Percentiles rank a stretch among this genome's conserved stretches.
phyloP scores from a whole-genome alignment of 2,113 vertebrate species.

The Pomatostomus ruficeps region DNA sequence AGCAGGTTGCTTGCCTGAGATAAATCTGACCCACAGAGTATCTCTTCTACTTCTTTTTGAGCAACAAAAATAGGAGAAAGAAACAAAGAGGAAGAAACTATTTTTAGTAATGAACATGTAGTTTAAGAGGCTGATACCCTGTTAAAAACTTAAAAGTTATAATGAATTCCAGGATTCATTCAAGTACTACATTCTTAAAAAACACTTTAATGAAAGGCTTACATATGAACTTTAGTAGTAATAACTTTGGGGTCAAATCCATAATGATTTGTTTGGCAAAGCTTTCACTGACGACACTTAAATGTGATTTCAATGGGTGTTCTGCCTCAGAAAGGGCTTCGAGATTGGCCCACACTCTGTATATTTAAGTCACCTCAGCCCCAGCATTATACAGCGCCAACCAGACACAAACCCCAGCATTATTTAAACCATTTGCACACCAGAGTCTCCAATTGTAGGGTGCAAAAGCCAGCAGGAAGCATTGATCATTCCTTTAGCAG shows the following conservation, averaged over 20 bases:
- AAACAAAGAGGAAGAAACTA: background rate
- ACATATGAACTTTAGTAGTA: constrained; percentile 32
- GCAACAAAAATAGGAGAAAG: background rate
- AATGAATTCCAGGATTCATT: constrained; percentile 32
- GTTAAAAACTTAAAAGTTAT: background rate
- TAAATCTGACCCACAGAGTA: background rate
- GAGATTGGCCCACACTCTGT: background rate
- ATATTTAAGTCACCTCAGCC: constrained; percentile 38
- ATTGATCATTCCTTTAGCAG: constrained; percentile 53
- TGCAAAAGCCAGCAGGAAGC: constrained; percentile 42
- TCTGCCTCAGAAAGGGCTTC: constrained; percentile 1
- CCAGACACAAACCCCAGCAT: constrained; percentile 40
- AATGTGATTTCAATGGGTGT: constrained; percentile 36
- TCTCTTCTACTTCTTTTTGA: background rate
- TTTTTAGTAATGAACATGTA: background rate
- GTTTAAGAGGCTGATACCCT: background rate
- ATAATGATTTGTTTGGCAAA: constrained; percentile 30
- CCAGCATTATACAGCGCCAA: constrained; percentile 20
- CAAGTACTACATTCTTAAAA: constrained; percentile 19
- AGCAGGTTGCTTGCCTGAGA: background rate
- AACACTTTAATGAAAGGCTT: constrained; percentile 41
- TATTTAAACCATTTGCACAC: constrained; percentile 16
- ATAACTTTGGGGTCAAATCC: constrained; percentile 39
- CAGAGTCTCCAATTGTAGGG: constrained; percentile 29
- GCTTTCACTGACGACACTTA: constrained; percentile 29